Base-by-base conservation (phyloP, 2,797 vertebrate species). In the Chrosomus eos region DNA sequence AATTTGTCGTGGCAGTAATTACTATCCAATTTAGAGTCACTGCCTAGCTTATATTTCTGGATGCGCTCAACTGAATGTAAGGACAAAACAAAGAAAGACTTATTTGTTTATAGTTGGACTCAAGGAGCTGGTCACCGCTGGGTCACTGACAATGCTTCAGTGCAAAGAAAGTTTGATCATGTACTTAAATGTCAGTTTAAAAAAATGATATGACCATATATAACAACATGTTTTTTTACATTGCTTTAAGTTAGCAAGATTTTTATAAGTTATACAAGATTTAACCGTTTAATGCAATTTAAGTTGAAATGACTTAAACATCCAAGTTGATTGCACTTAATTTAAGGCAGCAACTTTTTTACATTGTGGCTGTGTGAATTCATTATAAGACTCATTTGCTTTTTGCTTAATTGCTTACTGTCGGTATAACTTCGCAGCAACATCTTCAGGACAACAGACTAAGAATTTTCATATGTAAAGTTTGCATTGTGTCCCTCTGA, bases 1-100 rank as follows among this genome's bases (percentile, higher is more conserved):
- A 86, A 88, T 91, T 90, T 88, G 87, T 87, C 87, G 31, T 68
- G 84, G 60, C 82, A 79, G 83, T 88, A 89, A 91, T 90, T 90
- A 90, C 88, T 77, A 89, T 86, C 87, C 84, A 85, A 82, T 84
- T 88, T 87, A 90, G 87, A 87, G 81, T 51, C 71, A 87, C 64
- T 74, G 87, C 66, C 78, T 82, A 85, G 88, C 58, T 89, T 86
- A 85, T 76, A 86, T 84, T 88, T 87, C 60, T 86, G 75, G 67
- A 85, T 88, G 68, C 64, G 80, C 78, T 81, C 67, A 75, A 66
- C 83, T 88, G 82, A 85, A 82, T 82, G 78, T 79, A 88, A 84
- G 86, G 64, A 71, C 70, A 76, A 85, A 87, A 88, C 79, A 84
- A 87, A 89, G 82, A 87, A 89, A 89, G 45, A 66, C 74, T 53